A percentile compares a stretch with the other conserved stretches of the same genome.
Conservation (phyloP, 2,888 invertebrate genomes). For the Drosophila affinis region DNA sequence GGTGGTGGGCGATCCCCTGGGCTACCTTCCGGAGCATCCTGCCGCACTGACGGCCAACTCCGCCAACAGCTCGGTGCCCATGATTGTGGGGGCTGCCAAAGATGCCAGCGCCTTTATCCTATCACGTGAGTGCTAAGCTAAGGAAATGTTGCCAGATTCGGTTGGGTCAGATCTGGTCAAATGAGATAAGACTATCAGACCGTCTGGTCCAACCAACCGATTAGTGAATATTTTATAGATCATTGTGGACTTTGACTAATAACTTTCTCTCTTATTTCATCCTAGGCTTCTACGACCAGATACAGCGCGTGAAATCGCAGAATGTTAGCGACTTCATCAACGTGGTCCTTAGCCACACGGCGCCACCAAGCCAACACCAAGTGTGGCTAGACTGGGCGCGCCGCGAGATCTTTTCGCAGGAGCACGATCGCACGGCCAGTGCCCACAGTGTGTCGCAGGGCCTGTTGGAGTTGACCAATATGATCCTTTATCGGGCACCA, state of each 20-base stretch:
- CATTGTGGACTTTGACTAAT: not conserved
- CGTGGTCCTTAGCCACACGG: conserved; percentile 77
- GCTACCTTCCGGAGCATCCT: conserved; percentile 77
- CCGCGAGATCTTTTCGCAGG: conserved; percentile 72
- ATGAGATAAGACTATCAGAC: conserved; percentile 12
- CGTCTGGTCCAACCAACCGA: conserved; percentile 1
- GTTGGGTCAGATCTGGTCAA: not conserved
- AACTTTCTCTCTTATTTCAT: not conserved
- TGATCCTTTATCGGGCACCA: conserved; percentile 81
- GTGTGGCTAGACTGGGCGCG: conserved; percentile 79
- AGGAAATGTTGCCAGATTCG: not conserved
- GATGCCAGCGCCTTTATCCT: conserved; percentile 84
- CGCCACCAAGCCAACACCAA: conserved; percentile 68
- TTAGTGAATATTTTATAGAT: not conserved
- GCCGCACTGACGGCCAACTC: conserved; percentile 68
- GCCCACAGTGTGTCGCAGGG: conserved; percentile 65
- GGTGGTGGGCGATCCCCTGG: conserved; percentile 79
- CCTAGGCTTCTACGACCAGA: conserved; percentile 77
- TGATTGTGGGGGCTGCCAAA: conserved; percentile 84
- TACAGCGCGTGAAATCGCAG: conserved; percentile 61
- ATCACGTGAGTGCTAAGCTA: conserved; percentile 78
- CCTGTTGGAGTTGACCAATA: conserved; percentile 79
- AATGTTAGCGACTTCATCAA: conserved; percentile 81
- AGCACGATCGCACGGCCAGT: conserved; percentile 59
- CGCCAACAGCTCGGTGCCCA: conserved; percentile 71